These are phyloP conservation scores for Neolamprologus variostigma DNA, from an alignment of 2,113 vertebrate species.

Conservation along the genomic window DNA sequence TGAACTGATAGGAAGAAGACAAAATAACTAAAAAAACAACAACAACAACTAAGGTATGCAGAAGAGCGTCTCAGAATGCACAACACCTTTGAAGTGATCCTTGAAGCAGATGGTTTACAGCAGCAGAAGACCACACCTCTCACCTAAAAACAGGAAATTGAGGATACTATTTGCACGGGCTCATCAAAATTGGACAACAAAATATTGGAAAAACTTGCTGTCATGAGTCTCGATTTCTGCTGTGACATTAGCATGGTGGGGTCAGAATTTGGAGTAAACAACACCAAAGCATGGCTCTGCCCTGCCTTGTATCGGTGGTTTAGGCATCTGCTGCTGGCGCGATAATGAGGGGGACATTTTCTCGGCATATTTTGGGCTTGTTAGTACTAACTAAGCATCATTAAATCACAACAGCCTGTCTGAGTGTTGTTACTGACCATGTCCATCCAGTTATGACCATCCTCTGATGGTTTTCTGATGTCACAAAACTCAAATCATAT, in stretches of 20 bases:
- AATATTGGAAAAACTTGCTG: not conserved
- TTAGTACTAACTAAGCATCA: not conserved
- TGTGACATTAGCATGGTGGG: not conserved
- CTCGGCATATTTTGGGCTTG: not conserved
- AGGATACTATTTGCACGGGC: not conserved
- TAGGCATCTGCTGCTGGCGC: not conserved
- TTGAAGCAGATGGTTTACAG: not conserved
- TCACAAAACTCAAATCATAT: not conserved
- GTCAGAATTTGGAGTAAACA: not conserved
- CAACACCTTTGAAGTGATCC: not conserved
- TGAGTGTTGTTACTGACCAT: not conserved
- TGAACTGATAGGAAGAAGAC: not conserved
- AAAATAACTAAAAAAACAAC: not conserved
- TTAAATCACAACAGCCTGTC: not conserved
- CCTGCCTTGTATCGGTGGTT: not conserved
- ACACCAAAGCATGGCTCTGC: not conserved
- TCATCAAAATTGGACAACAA: not conserved
- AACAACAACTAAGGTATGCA: not conserved
- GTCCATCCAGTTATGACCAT: not conserved
- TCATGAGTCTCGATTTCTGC: not conserved
- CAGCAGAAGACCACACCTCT: not conserved
- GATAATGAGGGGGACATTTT: not conserved
- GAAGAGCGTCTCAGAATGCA: not conserved
- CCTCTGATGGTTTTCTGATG: not conserved
- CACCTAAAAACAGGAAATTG: not conserved